A percentile compares a stretch with the other conserved stretches of the same genome.
phyloP scores from a whole-genome alignment of 1,140 invertebrate species.

The Lethrus apterus region DNA sequence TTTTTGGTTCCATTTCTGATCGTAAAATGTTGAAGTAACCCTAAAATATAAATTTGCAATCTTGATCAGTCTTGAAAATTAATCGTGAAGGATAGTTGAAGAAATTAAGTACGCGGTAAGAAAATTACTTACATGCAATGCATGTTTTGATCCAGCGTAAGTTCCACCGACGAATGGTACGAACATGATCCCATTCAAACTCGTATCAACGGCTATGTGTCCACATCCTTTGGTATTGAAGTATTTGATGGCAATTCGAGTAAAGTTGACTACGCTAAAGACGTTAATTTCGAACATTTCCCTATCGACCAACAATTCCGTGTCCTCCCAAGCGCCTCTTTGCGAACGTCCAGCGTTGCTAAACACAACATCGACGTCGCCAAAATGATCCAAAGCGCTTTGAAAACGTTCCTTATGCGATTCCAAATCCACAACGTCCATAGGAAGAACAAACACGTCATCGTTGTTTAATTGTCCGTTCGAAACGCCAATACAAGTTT shows the following conservation, averaged over 20 bases:
- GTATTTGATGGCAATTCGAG: conserved; percentile 58
- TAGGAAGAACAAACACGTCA: conserved; percentile 62
- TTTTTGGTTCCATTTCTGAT: conserved; percentile 52
- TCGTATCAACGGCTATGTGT: conserved; percentile 67
- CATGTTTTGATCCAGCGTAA: conserved; percentile 75
- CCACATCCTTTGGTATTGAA: conserved; percentile 55
- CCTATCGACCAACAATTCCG: conserved; percentile 66
- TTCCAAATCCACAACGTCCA: conserved; percentile 60
- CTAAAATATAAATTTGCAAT: conserved; percentile 41
- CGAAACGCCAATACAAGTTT: conserved; percentile 54
- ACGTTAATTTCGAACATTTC: conserved; percentile 79
- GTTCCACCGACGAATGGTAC: conserved; percentile 66
- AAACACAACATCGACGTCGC: conserved; percentile 66
- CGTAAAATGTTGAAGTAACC: conserved; percentile 62
- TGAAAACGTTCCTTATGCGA: conserved; percentile 57
- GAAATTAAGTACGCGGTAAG: not conserved
- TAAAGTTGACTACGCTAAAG: conserved; percentile 65
- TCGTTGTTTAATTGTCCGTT: conserved; percentile 46
- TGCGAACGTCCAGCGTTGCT: conserved; percentile 81
- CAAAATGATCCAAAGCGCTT: conserved; percentile 64
- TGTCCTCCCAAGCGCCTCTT: conserved; percentile 67
- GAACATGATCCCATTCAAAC: conserved; percentile 60
- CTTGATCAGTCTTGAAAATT: not conserved
- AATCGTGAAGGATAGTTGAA: too few species aligned
- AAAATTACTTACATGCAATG: conserved; percentile 58